Percentiles rank a stretch among this genome's conserved stretches.
Conservation (phyloP, 2,113 vertebrate genomes). For the Neotoma lepida region DNA sequence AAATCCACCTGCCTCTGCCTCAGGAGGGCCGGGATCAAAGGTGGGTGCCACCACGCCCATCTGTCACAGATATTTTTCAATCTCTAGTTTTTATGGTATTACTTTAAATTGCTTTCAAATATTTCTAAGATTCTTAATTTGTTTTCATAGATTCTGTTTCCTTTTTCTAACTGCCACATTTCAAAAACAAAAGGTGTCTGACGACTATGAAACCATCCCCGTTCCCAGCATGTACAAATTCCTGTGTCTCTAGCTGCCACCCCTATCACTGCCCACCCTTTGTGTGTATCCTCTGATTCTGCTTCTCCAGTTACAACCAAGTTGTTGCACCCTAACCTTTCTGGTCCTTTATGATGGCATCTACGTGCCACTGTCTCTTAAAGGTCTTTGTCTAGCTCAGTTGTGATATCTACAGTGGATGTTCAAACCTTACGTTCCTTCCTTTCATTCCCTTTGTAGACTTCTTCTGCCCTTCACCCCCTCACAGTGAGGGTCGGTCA, state of each 20-base stretch:
- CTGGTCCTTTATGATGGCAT: not conserved
- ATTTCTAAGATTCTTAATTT: not conserved
- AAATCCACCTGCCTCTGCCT: not conserved
- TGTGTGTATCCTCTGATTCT: not conserved
- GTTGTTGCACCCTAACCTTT: no score
- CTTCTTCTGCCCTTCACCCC: not conserved
- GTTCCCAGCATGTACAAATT: not conserved
- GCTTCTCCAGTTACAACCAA: not conserved
- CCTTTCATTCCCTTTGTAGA: not conserved
- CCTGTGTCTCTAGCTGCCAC: rapidly evolving
- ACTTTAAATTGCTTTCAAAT: not conserved
- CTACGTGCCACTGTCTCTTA: not conserved
- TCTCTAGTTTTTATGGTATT: not conserved
- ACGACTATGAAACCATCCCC: not conserved
- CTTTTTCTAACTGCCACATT: not conserved
- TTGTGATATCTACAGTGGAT: not conserved
- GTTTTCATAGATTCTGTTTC: not conserved
- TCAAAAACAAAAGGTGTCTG: not conserved
- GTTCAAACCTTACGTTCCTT: not conserved
- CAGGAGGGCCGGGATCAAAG: not conserved
- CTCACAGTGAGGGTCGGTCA: not conserved
- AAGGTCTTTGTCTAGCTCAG: not conserved
- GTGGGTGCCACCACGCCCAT: not conserved
- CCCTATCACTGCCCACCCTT: not conserved
- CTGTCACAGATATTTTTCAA: not conserved